These are phyloP conservation scores for Ophion costatus DNA, from an alignment of 2,888 invertebrate species.

Conservation along the genomic window DNA sequence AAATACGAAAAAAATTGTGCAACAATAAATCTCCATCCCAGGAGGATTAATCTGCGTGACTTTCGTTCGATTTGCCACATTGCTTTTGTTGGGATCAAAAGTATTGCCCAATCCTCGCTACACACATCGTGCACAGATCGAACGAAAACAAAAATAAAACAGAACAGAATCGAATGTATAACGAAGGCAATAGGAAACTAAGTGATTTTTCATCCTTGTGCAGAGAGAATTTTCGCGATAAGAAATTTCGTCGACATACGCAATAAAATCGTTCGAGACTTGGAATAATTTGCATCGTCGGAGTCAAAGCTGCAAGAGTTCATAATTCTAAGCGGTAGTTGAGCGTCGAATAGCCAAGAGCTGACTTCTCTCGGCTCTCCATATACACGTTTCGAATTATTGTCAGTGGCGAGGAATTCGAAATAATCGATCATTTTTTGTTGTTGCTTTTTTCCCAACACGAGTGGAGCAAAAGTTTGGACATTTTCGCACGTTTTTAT, in stretches of 20 bases:
- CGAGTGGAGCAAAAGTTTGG: background rate
- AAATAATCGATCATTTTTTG: background rate
- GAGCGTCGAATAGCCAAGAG: constrained; percentile 26
- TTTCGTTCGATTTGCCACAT: background rate
- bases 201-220: constrained; percentile 7
- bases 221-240: constrained; percentile 24
- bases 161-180: background rate
- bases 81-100: background rate
- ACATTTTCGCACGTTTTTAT: background rate
- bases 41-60: background rate
- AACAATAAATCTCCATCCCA: background rate
- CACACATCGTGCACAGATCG: background rate
- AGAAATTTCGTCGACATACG: constrained; percentile 43
- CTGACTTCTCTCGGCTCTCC: background rate
- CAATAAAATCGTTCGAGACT: constrained; percentile 36
- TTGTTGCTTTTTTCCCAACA: background rate
- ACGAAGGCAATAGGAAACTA: constrained; percentile 20
- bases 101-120: background rate
- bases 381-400: background rate
- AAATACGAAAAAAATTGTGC: background rate
- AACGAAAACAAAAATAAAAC: background rate
- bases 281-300: background rate
- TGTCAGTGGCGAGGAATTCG: background rate
- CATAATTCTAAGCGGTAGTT: constrained; percentile 25
- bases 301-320: constrained; percentile 28